Conservation (phyloP, 2,888 invertebrate species). For the Thera britannica region DNA sequence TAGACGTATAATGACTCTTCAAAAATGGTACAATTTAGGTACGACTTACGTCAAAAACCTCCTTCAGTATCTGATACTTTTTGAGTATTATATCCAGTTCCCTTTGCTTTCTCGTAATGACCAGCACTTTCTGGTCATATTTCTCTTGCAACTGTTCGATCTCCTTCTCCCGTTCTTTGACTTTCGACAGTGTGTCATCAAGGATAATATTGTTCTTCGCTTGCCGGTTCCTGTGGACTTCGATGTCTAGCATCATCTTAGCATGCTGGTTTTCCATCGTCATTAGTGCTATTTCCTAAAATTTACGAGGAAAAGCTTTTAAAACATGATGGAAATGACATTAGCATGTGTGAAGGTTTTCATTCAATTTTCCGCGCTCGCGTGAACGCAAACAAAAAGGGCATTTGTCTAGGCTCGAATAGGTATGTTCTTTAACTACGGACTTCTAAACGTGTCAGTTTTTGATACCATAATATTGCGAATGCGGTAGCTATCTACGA, state of each 20-base stretch:
- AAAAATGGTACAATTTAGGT: background rate
- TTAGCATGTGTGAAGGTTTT: too few relatives aligned
- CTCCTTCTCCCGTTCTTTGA: constrained; percentile 67
- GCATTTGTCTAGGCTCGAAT: too few relatives aligned
- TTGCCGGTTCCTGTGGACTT: constrained; percentile 75
- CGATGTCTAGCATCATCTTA: constrained; percentile 84
- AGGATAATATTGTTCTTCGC: constrained; percentile 62
- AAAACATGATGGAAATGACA: too few relatives aligned
- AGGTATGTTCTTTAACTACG: too few relatives aligned
- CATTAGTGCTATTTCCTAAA: constrained; percentile 81
- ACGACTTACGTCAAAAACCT: constrained; percentile 73
- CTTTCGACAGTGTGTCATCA: constrained; percentile 62
- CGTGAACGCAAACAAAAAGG: too few relatives aligned
- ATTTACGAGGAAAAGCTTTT: background rate
- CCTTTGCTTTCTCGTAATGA: constrained; percentile 69
- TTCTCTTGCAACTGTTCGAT: constrained; percentile 64
- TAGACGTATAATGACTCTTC: too few relatives aligned
- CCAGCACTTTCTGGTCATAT: constrained; percentile 60
- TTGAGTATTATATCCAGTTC: constrained; percentile 71
- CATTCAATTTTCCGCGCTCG: too few relatives aligned
- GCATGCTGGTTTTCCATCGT: constrained; percentile 85
- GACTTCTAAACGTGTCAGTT: background rate
- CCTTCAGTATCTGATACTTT: constrained; percentile 63
- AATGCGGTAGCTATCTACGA: background rate
- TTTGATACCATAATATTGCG: background rate